Evolutionary conservation across 2,888 invertebrate genomes (phyloP).

Genomic region (Heliothis peltigera): DNA sequence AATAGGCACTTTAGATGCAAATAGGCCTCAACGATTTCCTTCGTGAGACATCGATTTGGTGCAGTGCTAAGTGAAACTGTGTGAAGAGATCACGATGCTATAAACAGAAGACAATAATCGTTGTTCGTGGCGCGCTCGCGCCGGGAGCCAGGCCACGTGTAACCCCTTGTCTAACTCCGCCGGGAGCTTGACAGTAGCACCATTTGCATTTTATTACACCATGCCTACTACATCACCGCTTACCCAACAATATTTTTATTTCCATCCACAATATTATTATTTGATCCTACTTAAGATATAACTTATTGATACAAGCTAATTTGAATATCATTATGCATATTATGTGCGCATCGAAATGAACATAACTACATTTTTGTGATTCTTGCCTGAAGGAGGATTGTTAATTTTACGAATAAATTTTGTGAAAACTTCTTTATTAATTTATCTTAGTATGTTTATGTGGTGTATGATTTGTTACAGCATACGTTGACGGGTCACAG

Average conservation of each 20-base stretch:
- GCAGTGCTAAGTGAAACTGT: constrained; percentile 67
- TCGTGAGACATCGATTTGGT: constrained; percentile 73
- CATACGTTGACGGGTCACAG: constrained; percentile 98
- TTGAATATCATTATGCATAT: constrained; percentile 29
- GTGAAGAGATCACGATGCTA: constrained; percentile 79
- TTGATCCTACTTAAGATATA: not conserved
- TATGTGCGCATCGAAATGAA: constrained; percentile 18
- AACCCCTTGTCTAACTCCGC: constrained; percentile 69
- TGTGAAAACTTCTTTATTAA: constrained; percentile 10
- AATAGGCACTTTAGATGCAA: constrained; percentile 76
- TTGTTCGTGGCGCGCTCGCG: constrained; percentile 72
- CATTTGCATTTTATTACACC: constrained; percentile 64
- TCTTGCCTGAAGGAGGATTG: constrained; percentile 11
- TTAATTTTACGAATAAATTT: constrained; percentile 16
- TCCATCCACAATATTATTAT: constrained; percentile 9
- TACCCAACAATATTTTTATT: constrained; percentile 26
- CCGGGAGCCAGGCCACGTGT: constrained; percentile 71
- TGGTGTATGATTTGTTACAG: constrained; percentile 84
- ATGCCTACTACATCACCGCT: constrained; percentile 35
- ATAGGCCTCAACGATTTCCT: constrained; percentile 67
- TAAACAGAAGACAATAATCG: constrained; percentile 81
- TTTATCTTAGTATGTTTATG: constrained; percentile 1
- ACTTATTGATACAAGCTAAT: constrained; percentile 23
- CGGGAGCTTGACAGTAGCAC: constrained; percentile 68
- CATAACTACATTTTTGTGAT: constrained; percentile 30